Percentiles rank a stretch among this genome's conserved stretches.
Evolutionary conservation across 2,113 vertebrate species (phyloP).

Genomic region (Serilophus lunatus): DNA sequence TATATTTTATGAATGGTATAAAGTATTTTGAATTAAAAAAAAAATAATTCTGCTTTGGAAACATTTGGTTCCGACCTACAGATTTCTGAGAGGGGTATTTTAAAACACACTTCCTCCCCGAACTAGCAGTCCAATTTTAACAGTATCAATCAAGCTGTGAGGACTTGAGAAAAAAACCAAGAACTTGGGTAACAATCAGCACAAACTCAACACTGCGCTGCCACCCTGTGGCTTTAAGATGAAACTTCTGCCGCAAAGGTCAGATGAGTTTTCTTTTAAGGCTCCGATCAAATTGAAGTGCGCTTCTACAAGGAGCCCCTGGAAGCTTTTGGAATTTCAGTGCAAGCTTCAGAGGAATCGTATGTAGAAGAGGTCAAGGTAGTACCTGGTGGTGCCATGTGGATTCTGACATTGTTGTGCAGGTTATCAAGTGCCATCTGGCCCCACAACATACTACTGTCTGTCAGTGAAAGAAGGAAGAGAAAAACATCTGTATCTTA

Average conservation of each 20-base stretch:
- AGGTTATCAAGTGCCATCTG: neutral
- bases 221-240: slow-evolving; percentile 1
- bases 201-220: neutral
- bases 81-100: neutral
- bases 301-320: neutral
- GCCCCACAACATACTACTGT: neutral
- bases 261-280: neutral
- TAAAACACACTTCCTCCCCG: neutral
- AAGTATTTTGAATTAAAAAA: neutral
- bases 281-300: neutral
- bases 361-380: neutral
- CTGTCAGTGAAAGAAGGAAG: neutral
- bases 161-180: fast-evolving
- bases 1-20: neutral
- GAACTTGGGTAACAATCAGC: neutral
- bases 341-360: neutral
- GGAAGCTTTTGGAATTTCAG: neutral
- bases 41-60: neutral
- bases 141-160: neutral
- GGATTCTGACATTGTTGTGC: neutral
- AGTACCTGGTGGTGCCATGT: neutral
- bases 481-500: neutral
- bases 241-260: neutral
- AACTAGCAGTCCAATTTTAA: neutral
- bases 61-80: neutral